Conservation (phyloP, 2,888 invertebrate species). For the Melanostoma mellinum region DNA sequence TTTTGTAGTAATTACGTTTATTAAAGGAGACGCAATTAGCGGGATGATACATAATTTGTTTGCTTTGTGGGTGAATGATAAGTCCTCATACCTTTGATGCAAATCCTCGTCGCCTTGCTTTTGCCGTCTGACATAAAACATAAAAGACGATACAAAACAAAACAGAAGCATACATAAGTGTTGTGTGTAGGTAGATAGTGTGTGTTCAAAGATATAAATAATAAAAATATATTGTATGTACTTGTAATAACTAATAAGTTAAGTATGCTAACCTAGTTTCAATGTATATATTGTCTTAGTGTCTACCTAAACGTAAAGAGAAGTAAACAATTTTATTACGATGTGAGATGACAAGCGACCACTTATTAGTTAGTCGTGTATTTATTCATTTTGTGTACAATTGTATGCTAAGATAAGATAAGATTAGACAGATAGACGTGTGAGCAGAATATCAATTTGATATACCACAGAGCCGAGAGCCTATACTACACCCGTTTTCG, state of each 20-base stretch:
- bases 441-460: slow-evolving; percentile 13
- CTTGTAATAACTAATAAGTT: too few relatives aligned
- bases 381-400: slow-evolving; percentile 12
- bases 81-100: slow-evolving; percentile 78
- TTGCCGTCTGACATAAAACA: slow-evolving; percentile 76
- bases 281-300: too few relatives aligned
- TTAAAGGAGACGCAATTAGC: slow-evolving; percentile 21
- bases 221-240: neutral
- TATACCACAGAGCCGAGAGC: neutral
- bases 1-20: neutral
- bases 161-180: slow-evolving; percentile 4
- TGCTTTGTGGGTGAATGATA: slow-evolving; percentile 36
- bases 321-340: neutral
- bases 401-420: slow-evolving; percentile 30
- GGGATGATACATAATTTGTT: slow-evolving; percentile 29
- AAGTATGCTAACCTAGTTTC: too few relatives aligned
- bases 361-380: slow-evolving; percentile 19
- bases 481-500: neutral
- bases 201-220: neutral
- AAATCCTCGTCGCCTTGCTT: slow-evolving; percentile 78
- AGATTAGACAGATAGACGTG: slow-evolving; percentile 2
- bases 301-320: too few relatives aligned
- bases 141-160: slow-evolving; percentile 41
- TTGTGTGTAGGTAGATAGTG: neutral
- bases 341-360: slow-evolving; percentile 28